A percentile compares a stretch with the other conserved stretches of the same genome.
Evolutionary conservation across 2,113 vertebrate genomes (phyloP).

Genomic region (Semnornis frantzii): DNA sequence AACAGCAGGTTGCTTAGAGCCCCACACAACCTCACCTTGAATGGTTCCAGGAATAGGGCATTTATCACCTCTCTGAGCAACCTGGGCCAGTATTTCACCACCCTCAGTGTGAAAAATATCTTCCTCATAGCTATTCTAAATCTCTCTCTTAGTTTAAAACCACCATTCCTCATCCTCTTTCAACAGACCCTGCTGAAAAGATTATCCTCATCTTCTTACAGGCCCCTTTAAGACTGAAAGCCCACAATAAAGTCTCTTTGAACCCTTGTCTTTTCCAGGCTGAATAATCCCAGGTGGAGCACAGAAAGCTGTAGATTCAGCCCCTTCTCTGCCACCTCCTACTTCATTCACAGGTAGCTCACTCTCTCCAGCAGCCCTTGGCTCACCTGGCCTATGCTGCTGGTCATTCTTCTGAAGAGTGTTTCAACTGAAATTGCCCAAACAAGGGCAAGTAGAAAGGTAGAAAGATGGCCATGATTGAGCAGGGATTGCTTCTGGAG

Average conservation of each 20-base stretch:
- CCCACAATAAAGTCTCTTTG: neutral
- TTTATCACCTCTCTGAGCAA: neutral
- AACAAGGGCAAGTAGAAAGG: neutral
- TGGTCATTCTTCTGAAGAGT: fast-evolving
- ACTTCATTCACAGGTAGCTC: fast-evolving
- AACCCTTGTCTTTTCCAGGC: neutral
- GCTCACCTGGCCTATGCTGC: neutral
- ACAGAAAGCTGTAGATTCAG: neutral
- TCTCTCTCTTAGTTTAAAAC: neutral
- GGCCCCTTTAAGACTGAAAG: neutral
- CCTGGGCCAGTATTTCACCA: neutral
- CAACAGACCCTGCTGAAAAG: neutral
- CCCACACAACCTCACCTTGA: neutral
- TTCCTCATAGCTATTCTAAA: neutral
- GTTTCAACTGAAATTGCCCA: neutral
- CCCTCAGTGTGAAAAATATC: neutral
- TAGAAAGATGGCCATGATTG: neutral
- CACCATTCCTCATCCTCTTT: neutral
- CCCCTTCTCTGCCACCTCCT: neutral
- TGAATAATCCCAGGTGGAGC: neutral
- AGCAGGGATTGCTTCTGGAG: neutral
- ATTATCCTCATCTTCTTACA: no score
- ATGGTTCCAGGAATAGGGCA: neutral
- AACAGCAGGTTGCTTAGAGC: neutral
- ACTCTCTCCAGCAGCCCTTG: neutral